Percentiles rank a stretch among this genome's conserved stretches.
phyloP scores from a whole-genome alignment of 2,888 invertebrate genomes.

The Epinotia bilunana region DNA sequence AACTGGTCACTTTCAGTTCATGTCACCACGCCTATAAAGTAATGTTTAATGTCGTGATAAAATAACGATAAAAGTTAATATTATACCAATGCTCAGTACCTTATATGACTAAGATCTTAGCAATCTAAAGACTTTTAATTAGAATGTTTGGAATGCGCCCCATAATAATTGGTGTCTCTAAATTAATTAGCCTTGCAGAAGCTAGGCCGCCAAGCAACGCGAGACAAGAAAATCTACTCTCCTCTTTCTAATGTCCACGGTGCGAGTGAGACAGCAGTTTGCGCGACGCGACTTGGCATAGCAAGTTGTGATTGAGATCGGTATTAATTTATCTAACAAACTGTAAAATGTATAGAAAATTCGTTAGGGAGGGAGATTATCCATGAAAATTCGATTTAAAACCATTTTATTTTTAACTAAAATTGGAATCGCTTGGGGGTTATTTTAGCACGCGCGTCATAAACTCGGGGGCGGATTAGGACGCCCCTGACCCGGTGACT shows the following conservation, averaged over 20 bases:
- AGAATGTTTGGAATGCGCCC: too few relatives aligned
- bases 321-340: too few relatives aligned
- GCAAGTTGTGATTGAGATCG: too few relatives aligned
- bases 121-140: not conserved
- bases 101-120: not conserved
- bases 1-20: not conserved
- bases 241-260: too few relatives aligned
- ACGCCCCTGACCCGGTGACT: constrained; percentile 78
- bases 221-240: too few relatives aligned
- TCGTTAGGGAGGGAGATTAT: not conserved
- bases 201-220: too few relatives aligned
- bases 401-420: not conserved
- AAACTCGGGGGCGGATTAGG: constrained; percentile 67
- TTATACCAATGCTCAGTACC: not conserved
- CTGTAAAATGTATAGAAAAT: too few relatives aligned
- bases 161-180: too few relatives aligned
- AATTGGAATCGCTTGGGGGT: constrained; percentile 17
- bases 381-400: not conserved
- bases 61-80: not conserved
- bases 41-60: not conserved
- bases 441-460: constrained; percentile 46
- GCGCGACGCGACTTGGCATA: too few relatives aligned
- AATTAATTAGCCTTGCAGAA: too few relatives aligned
- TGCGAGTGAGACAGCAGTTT: too few relatives aligned
- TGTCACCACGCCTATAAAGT: not conserved